Evolutionary conservation across 2,797 vertebrate species (phyloP).

Genomic region (Phalloptychus januarius): DNA sequence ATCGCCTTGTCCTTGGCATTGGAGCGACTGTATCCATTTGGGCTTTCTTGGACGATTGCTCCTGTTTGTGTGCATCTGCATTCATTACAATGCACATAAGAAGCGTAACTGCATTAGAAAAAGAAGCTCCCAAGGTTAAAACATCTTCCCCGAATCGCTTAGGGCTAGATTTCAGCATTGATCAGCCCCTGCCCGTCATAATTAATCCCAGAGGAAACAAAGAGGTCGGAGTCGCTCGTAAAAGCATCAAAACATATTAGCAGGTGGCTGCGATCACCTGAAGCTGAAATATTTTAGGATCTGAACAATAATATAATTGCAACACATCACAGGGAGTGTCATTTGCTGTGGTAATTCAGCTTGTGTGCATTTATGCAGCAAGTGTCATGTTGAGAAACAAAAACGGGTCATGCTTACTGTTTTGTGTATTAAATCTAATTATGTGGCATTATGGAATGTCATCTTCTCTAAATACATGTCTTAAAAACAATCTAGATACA

Average conservation of each 20-base stretch:
- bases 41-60: background rate
- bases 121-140: slow-evolving; percentile 11
- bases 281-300: slow-evolving; percentile 27
- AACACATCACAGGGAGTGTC: background rate
- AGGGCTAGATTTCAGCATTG: slow-evolving; percentile 21
- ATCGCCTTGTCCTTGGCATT: slow-evolving; percentile 64
- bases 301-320: slow-evolving; percentile 14
- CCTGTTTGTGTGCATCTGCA: slow-evolving; percentile 6
- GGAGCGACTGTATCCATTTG: slow-evolving; percentile 29
- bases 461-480: background rate
- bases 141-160: background rate
- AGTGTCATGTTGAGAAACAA: background rate
- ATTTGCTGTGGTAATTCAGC: background rate
- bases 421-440: background rate
- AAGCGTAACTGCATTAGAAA: background rate
- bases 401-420: background rate
- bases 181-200: slow-evolving; percentile 24
- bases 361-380: background rate
- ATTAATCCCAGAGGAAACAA: slow-evolving; percentile 29
- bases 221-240: slow-evolving; percentile 6
- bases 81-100: background rate
- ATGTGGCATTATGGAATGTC: background rate
- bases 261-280: slow-evolving; percentile 24
- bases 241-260: slow-evolving; percentile 1
- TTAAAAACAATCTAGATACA: background rate